Conservation (phyloP, 2,113 vertebrate species). For the Ptilorrhoa leucosticta region DNA sequence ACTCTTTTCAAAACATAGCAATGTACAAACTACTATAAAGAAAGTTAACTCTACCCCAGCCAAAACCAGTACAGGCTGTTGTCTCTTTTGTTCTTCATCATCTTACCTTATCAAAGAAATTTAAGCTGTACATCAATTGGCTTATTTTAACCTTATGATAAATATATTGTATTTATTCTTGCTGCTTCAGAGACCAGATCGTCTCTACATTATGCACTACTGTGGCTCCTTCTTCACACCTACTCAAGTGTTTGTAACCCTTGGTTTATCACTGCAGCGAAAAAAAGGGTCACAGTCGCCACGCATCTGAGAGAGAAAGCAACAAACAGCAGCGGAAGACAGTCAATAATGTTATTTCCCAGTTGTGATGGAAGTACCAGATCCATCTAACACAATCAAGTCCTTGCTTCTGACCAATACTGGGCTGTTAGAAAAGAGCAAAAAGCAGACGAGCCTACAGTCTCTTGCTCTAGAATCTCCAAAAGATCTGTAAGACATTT, state of each 20-base stretch:
- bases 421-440: background rate
- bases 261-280: background rate
- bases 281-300: background rate
- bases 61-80: background rate
- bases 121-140: background rate
- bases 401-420: background rate
- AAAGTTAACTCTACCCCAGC: background rate
- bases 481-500: background rate
- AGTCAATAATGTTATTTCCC: background rate
- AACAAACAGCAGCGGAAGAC: background rate
- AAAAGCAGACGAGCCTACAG: background rate
- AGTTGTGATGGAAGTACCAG: background rate
- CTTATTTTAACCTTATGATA: background rate
- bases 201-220: background rate
- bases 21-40: background rate
- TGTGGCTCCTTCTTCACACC: background rate
- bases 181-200: background rate
- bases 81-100: background rate
- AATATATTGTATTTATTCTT: background rate
- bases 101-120: background rate
- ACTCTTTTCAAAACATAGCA: background rate
- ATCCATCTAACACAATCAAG: background rate
- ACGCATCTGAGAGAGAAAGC: background rate
- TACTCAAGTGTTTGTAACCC: background rate
- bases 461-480: background rate